Conservation (phyloP, 2,888 invertebrate species). For the Drosophila anomalata region DNA sequence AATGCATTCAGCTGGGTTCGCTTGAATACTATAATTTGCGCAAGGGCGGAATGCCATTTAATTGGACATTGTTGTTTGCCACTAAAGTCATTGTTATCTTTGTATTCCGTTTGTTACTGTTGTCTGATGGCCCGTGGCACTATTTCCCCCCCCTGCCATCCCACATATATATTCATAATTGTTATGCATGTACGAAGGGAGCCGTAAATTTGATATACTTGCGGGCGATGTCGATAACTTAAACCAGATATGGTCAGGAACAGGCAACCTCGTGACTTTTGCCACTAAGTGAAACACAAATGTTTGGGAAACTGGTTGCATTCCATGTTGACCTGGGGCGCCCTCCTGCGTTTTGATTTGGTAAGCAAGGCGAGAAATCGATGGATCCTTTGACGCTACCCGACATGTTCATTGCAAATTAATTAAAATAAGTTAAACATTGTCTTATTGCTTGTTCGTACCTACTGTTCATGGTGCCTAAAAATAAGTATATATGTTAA, state of each 20-base stretch:
- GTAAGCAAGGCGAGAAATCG: constrained; percentile 13
- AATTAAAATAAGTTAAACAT: constrained; percentile 56
- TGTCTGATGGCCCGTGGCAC: constrained; percentile 36
- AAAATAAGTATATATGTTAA: background rate
- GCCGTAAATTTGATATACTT: constrained; percentile 75
- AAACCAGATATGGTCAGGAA: constrained; percentile 54
- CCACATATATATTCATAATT: constrained; percentile 5
- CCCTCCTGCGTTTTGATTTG: constrained; percentile 48
- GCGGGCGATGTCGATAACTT: constrained; percentile 65
- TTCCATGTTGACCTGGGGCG: constrained; percentile 16
- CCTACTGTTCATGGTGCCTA: background rate
- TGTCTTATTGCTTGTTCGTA: background rate
- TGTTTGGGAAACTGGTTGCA: background rate
- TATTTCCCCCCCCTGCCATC: background rate
- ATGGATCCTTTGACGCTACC: constrained; percentile 10
- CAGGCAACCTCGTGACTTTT: constrained; percentile 58
- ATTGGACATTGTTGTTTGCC: constrained; percentile 68
- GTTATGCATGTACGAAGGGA: constrained; percentile 54
- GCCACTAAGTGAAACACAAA: constrained; percentile 13
- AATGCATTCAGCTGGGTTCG: constrained; percentile 29
- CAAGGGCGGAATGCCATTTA: constrained; percentile 69
- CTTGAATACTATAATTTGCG: constrained; percentile 65
- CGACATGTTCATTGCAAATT: constrained; percentile 60
- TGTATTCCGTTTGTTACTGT: constrained; percentile 41
- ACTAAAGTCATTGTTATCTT: constrained; percentile 59